Base-by-base conservation (phyloP, 2,888 invertebrate species). In the Drosophila austrosaltans region DNA sequence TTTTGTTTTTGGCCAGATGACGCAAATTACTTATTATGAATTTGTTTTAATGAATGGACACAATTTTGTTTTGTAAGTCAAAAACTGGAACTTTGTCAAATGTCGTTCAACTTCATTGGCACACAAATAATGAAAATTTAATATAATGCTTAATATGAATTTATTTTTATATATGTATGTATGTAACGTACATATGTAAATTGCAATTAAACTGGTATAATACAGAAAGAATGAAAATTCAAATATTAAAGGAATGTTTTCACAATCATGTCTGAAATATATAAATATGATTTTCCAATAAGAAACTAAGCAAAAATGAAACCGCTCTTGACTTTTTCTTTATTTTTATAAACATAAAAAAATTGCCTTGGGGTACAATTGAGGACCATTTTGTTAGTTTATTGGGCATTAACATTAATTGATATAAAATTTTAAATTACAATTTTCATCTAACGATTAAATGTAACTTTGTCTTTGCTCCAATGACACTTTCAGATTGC, bases 71-170 rank as follows among this genome's bases (percentile, higher is more conserved):
- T 48, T 48, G 48, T 48, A 48, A 48, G 48, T 48, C 48, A 25
- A 48, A 48, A 48, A 48, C 48, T 48, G 48, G 48, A 48, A 48
- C 48, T 48, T 48, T 48, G 4, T 48, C 22, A 48, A 48, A 48
- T 25, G 56, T 56, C 32, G 56, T 56, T 32, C 48, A 48, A 48
- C 48, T 48, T 48, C 1, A 48, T 48, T 22, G 48, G 12, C 48
- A 12, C 48, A 48, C 48, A 48, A 48, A 10, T 20, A 44, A 44
- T 3, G 20, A 22, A 48, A 48, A 48, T 25, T 22, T 48, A 48
- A 48, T 12, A 48, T 48, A 16, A 16, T 48, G 22, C 5, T 48
- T 48, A 25, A 25, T 48, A 48, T 48, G 2, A 16, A 44, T 30
- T 30, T 36, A 36, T 36, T 2, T 36, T 2, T 36, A 36, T 36